A percentile compares a stretch with the other conserved stretches of the same genome.
Evolutionary conservation across 2,797 vertebrate genomes (phyloP).

Genomic region (Eidolon dupreanum): DNA sequence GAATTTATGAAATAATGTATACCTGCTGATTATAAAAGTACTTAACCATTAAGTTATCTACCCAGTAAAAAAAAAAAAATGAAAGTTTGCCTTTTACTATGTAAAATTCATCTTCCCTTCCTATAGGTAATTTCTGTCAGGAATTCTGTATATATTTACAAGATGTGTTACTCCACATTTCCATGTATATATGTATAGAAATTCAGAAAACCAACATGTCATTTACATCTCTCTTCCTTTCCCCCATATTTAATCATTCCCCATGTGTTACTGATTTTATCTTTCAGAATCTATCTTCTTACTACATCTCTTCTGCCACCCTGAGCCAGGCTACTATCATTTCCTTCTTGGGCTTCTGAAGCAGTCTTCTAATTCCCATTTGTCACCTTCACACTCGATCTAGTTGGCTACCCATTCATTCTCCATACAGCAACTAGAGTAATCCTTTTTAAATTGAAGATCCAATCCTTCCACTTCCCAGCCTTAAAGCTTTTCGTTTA

Average conservation of each 20-base stretch:
- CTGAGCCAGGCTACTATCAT: background rate
- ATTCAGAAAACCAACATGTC: constrained; percentile 7
- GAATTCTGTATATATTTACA: background rate
- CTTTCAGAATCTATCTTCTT: background rate
- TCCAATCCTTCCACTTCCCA: background rate
- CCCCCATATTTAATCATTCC: background rate
- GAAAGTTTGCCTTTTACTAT: constrained; percentile 32
- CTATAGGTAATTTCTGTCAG: constrained; percentile 17
- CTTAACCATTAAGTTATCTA: constrained; percentile 41
- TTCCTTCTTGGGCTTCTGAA: background rate
- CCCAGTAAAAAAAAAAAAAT: background rate
- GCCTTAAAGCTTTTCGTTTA: background rate
- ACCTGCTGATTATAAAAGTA: constrained; percentile 56
- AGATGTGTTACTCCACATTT: constrained; percentile 2
- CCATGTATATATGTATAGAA: constrained; percentile 27
- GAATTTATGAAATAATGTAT: constrained; percentile 35
- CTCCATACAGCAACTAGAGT: background rate
- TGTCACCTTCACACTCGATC: background rate
- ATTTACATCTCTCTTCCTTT: constrained; percentile 9
- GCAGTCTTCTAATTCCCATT: background rate
- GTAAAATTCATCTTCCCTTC: constrained; percentile 31
- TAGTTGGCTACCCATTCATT: background rate
- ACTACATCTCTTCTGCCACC: background rate
- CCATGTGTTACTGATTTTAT: constrained; percentile 27
- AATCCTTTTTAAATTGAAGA: background rate